Evolutionary conservation across 2,888 invertebrate genomes (phyloP).

Genomic region (Platycheirus albimanus): DNA sequence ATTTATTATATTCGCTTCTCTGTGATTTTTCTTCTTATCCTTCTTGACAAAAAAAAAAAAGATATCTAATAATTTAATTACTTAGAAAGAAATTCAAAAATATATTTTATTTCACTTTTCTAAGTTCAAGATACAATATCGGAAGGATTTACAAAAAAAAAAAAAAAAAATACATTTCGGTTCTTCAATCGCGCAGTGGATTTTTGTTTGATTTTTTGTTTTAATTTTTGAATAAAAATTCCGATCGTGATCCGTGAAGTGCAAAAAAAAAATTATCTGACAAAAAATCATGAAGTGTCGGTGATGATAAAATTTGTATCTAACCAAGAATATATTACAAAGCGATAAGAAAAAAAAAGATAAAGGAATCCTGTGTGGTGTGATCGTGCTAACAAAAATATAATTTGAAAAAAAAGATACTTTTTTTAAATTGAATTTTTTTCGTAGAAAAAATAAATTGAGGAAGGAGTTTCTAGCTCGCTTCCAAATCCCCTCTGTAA

Average conservation of each 20-base stretch:
- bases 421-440: conserved; percentile 21
- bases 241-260: conserved; percentile 59
- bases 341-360: conserved; percentile 19
- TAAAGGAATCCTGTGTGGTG: conserved; percentile 69
- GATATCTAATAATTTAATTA: conserved; percentile 1
- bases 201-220: conserved; percentile 37
- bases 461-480: no score
- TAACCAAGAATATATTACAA: conserved; percentile 23
- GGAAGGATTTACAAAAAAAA: conserved; percentile 36
- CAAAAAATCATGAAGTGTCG: conserved; percentile 63
- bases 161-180: conserved; percentile 34
- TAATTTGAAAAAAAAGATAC: conserved; percentile 15
- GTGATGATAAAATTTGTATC: conserved; percentile 18
- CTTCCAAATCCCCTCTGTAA: conserved; percentile 34
- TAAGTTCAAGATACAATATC: conserved; percentile 54
- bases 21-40: conserved; percentile 72
- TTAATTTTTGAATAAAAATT: conserved; percentile 22
- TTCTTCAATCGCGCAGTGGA: conserved; percentile 41
- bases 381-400: conserved; percentile 38
- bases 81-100: conserved; percentile 46
- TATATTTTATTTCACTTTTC: conserved; percentile 53
- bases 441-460: conserved; percentile 17
- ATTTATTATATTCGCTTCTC: conserved; percentile 71
- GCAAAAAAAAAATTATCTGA: conserved; percentile 69
- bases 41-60: conserved; percentile 32